Evolutionary conservation across 2,797 vertebrate genomes (phyloP).

Genomic region (Philypnodon macrostomus): DNA sequence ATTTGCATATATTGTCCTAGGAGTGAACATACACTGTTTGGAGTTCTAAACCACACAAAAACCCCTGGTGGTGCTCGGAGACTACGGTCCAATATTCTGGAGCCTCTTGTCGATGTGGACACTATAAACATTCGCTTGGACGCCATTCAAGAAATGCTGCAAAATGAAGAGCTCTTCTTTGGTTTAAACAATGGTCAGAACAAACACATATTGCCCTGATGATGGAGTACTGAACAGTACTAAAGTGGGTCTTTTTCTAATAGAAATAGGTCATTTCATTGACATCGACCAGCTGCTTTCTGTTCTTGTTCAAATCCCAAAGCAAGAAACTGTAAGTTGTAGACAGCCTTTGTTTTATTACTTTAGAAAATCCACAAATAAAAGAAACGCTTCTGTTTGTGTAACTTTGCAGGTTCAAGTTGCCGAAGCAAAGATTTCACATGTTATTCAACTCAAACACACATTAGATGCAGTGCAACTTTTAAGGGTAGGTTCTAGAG

Average conservation of each 20-base stretch:
- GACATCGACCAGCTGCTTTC: slow-evolving; percentile 96
- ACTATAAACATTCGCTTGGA: slow-evolving; percentile 91
- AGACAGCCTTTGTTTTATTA: slow-evolving; percentile 1
- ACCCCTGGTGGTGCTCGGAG: slow-evolving; percentile 90
- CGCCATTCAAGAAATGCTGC: slow-evolving; percentile 89
- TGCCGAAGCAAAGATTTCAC: slow-evolving; percentile 94
- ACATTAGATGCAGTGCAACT: slow-evolving; percentile 89
- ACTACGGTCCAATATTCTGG: slow-evolving; percentile 92
- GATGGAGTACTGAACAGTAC: slow-evolving; percentile 2
- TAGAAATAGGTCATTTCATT: slow-evolving; percentile 91
- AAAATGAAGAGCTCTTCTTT: slow-evolving; percentile 92
- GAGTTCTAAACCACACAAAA: slow-evolving; percentile 93
- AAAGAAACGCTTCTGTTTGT: neutral
- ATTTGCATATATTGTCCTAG: slow-evolving; percentile 62
- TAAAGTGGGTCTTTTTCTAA: slow-evolving; percentile 33
- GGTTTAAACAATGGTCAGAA: slow-evolving; percentile 86
- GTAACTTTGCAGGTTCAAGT: slow-evolving; percentile 79
- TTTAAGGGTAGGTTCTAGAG: slow-evolving; percentile 81
- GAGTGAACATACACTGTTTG: slow-evolving; percentile 88
- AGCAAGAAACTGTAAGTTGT: slow-evolving; percentile 89
- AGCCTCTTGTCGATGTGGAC: slow-evolving; percentile 86
- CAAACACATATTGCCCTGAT: neutral
- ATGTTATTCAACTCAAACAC: slow-evolving; percentile 94
- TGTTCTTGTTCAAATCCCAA: slow-evolving; percentile 92
- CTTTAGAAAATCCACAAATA: neutral